A percentile compares a stretch with the other conserved stretches of the same genome.
phyloP scores from a whole-genome alignment of 2,113 vertebrate genomes.

The Eurystomus gularis region DNA sequence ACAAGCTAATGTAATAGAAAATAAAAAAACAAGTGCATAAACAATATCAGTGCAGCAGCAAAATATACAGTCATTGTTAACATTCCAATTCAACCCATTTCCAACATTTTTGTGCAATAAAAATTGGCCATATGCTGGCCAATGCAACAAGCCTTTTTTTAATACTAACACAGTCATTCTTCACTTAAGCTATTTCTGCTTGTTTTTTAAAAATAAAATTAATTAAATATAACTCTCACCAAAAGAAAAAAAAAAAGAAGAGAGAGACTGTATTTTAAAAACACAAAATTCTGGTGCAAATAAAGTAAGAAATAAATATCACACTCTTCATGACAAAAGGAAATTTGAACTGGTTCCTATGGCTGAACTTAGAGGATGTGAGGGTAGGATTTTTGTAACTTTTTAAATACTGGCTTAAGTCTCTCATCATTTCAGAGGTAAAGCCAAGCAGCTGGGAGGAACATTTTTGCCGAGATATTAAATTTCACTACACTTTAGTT shows the following conservation, averaged over 20 bases:
- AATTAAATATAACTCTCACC: constrained; percentile 55
- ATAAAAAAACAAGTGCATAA: constrained; percentile 74
- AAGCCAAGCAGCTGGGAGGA: constrained; percentile 63
- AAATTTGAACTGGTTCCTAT: constrained; percentile 56
- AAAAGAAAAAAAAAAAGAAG: constrained; percentile 22
- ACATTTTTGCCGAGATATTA: constrained; percentile 11
- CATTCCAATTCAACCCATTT: constrained; percentile 71
- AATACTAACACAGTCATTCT: constrained; percentile 61
- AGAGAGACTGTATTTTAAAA: constrained; percentile 37
- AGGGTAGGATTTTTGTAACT: constrained; percentile 56
- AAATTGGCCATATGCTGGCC: constrained; percentile 64
- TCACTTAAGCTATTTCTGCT: constrained; percentile 53
- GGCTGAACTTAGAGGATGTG: constrained; percentile 51
- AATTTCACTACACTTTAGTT: constrained; percentile 40
- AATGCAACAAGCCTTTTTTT: constrained; percentile 62
- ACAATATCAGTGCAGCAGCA: constrained; percentile 74
- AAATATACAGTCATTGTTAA: constrained; percentile 68
- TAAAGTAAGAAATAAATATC: constrained; percentile 63
- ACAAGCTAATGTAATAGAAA: constrained; percentile 56
- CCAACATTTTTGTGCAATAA: constrained; percentile 75
- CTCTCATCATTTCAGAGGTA: constrained; percentile 49
- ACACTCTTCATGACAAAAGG: constrained; percentile 57
- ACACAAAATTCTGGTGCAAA: constrained; percentile 58
- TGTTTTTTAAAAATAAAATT: constrained; percentile 57
- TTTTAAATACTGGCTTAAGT: constrained; percentile 60